Evolutionary conservation across 2,113 vertebrate genomes (phyloP).

Genomic region (Apeltes quadracus): DNA sequence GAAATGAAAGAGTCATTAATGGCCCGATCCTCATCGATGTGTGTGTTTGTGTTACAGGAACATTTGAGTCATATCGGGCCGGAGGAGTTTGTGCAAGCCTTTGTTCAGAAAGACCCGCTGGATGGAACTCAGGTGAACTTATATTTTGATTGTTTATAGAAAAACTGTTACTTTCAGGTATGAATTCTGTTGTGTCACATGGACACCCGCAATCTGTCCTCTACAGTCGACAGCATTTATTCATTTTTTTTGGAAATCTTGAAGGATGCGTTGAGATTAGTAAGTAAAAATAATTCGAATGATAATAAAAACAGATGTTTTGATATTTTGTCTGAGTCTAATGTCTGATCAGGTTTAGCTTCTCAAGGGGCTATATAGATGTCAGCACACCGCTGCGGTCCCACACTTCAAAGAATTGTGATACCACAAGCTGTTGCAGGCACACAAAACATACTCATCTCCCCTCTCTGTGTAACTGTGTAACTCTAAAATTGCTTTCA

Average conservation of each 20-base stretch:
- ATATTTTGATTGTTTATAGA: background rate
- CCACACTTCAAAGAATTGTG: constrained; percentile 1
- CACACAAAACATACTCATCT: background rate
- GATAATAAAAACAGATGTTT: background rate
- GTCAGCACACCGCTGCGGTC: constrained; percentile 11
- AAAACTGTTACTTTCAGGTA: background rate
- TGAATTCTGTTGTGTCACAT: background rate
- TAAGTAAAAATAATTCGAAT: background rate
- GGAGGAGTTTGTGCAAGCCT: constrained; percentile 95
- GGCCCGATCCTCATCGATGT: background rate
- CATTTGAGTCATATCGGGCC: constrained; percentile 93
- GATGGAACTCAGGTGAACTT: constrained; percentile 90
- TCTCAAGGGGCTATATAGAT: constrained; percentile 5
- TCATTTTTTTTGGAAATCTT: background rate
- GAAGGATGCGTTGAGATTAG: background rate
- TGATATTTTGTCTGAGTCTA: background rate
- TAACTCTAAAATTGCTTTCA: background rate
- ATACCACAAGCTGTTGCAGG: constrained; percentile 5
- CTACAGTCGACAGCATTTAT: background rate
- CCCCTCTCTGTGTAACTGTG: background rate
- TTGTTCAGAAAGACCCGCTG: constrained; percentile 92
- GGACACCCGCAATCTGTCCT: background rate
- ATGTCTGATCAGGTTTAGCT: constrained; percentile 13
- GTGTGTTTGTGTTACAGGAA: constrained; percentile 81
- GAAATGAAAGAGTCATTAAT: constrained; percentile 69